Base-by-base conservation (phyloP, 2,113 vertebrate genomes). In the Fregetta grallaria region DNA sequence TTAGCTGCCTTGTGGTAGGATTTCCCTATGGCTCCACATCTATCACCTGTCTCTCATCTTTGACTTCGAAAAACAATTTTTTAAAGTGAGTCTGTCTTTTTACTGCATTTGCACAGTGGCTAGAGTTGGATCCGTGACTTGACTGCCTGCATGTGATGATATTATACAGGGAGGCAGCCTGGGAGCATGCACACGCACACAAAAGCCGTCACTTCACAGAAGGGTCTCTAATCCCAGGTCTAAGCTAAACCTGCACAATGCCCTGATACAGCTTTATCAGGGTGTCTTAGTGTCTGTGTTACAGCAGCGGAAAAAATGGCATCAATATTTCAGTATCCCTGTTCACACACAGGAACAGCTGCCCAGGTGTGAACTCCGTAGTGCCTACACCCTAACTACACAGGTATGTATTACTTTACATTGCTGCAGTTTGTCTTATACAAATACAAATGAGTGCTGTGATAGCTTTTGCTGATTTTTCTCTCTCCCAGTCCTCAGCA, bases 291-390 rank as follows among this genome's bases (percentile, higher is more conserved):
- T 29, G 49, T 21, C 49, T 13, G 22, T 7, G 44, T 58, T 45
- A 85, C 23, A 62, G 27, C 27, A 10, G 17, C n/a, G 15, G 40
- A 59, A 76, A 42, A 90, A 55, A 9, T 2, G 25, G 18, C 8
- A n/a, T 34, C 45, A 26, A 3, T 32, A 18, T 78, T 81, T 22
- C 68, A 70, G 65, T 29, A 29, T 58, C 20, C 11, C 30, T 2
- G 3, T 49, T 27, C 40, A 17, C 0, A 0, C 13, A 25, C n/a
- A 53, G 70, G 12, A 88, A 21, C 15, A 82, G 66, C 29, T 23
- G 27, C 19, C 9, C 38, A 25, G 45, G 36, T 13, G 25, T 20
- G 52, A 63, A 47, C 22, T 29, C 25, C 1, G 1, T 9, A 15
- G 79, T 23, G 49, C 50, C 55, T 81, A n/a, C n/a, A 55, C 25